Conservation (phyloP, 2,888 invertebrate genomes). For the Platycheirus albimanus region DNA sequence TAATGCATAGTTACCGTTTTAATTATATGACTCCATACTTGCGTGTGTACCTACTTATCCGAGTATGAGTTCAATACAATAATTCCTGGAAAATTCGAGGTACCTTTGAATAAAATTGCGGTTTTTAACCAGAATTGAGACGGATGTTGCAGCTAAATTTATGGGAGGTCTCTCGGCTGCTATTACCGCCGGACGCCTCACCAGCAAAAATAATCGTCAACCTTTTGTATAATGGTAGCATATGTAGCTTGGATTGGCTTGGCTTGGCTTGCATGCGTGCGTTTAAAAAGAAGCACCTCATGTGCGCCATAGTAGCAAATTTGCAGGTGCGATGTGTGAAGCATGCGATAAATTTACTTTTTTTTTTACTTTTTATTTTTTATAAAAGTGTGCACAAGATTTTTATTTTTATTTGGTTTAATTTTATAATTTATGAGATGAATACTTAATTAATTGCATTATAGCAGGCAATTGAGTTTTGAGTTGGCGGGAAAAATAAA, state of each 20-base stretch:
- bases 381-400: not conserved
- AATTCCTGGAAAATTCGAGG: constrained; percentile 29
- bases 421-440: constrained; percentile 43
- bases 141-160: constrained; percentile 61
- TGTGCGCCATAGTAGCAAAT: constrained; percentile 7
- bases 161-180: constrained; percentile 56
- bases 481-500: not conserved
- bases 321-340: constrained; percentile 55
- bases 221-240: not conserved
- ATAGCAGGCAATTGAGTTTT: constrained; percentile 6
- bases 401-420: constrained; percentile 30
- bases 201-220: constrained; percentile 1
- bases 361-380: constrained; percentile 18
- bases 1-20: constrained; percentile 6
- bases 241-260: too few relatives aligned
- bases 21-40: not conserved
- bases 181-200: constrained; percentile 4
- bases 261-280: not conserved
- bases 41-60: not conserved
- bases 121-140: constrained; percentile 57
- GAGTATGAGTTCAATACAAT: not conserved
- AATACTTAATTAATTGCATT: constrained; percentile 52
- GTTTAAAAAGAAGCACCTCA: constrained; percentile 8
- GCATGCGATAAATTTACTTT: constrained; percentile 49
- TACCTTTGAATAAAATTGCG: constrained; percentile 26